phyloP scores from a whole-genome alignment of 2,797 vertebrate genomes.

The Esox masquinongy region DNA sequence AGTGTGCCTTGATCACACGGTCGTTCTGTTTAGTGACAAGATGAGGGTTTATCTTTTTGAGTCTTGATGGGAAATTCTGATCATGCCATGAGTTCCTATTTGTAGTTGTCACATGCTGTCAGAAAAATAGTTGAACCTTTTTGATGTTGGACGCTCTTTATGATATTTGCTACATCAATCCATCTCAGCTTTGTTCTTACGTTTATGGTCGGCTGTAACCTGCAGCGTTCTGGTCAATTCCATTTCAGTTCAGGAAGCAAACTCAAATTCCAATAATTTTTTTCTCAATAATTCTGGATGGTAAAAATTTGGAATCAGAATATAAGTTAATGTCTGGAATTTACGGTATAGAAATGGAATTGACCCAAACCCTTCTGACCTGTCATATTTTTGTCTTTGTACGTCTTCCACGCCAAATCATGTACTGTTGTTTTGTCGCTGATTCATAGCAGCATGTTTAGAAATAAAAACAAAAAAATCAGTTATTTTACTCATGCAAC shows the following conservation, averaged over 20 bases:
- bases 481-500: slow-evolving; percentile 41
- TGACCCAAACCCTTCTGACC: slow-evolving; percentile 23
- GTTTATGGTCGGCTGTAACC: slow-evolving; percentile 54
- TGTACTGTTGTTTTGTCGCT: slow-evolving; percentile 63
- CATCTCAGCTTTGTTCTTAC: slow-evolving; percentile 58
- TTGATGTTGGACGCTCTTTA: slow-evolving; percentile 54
- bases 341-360: neutral
- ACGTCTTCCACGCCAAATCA: slow-evolving; percentile 69
- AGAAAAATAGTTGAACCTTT: slow-evolving; percentile 41
- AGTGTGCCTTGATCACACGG: slow-evolving; percentile 71
- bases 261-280: neutral
- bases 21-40: slow-evolving; percentile 46
- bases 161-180: slow-evolving; percentile 55
- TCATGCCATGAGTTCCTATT: slow-evolving; percentile 68
- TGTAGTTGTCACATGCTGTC: slow-evolving; percentile 67
- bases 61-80: slow-evolving; percentile 58
- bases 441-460: slow-evolving; percentile 52
- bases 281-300: neutral
- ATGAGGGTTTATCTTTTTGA: slow-evolving; percentile 56
- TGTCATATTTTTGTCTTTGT: slow-evolving; percentile 69
- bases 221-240: neutral
- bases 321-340: neutral
- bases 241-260: neutral
- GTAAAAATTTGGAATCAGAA: neutral
- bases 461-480: slow-evolving; percentile 58